Base-by-base conservation (phyloP, 1,140 invertebrate species). In the Archegozetes longisetosus region DNA sequence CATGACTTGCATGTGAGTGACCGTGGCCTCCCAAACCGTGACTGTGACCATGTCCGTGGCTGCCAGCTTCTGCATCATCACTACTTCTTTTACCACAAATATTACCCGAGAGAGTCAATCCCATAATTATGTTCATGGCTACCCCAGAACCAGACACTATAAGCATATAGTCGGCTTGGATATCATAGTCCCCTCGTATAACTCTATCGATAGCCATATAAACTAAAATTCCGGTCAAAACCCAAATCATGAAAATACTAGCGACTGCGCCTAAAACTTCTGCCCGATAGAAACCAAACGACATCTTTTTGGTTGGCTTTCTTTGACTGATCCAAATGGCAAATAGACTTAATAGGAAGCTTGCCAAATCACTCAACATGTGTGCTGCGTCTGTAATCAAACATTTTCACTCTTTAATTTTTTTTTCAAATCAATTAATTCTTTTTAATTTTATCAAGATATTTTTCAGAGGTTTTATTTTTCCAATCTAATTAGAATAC, bases 341-440 rank as follows among this genome's bases (percentile, higher is more conserved):
- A 62, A 85, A 75, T 57, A 88, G 71, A 32, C 84, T 84, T 53
- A 88, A 80, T 48, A 85, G 75, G 72, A 88, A 88, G 62, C 84
- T 84, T 60, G 83, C 80, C 66, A 86, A 82, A 75, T 89, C 86
- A 63, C 82, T 84, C 61, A 87, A 74, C 69, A 89, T 77, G 75
- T 89, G 86, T 28, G 85, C 85, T 26, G 85, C 85, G 73, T 89
- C 86, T 61, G 49, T 32, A 4, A 12, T 3, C 64, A 88, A n/a
- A 57, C 40, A 57, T 6, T 22, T 22, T 47, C 40, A 50, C 40
- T 50, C n/a, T n/a, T 9, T 22, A 26, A 14, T 26, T 26, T 14
- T 2, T 1, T 55, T 47, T 47, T n/a, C n/a, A n/a, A n/a, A 47
- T 47, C n/a, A 47, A 47, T 13, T 12, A n/a, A 47, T 47, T n/a